Base-by-base conservation (phyloP, 2,113 vertebrate genomes). In the Cryptomyrus ogoouensis region DNA sequence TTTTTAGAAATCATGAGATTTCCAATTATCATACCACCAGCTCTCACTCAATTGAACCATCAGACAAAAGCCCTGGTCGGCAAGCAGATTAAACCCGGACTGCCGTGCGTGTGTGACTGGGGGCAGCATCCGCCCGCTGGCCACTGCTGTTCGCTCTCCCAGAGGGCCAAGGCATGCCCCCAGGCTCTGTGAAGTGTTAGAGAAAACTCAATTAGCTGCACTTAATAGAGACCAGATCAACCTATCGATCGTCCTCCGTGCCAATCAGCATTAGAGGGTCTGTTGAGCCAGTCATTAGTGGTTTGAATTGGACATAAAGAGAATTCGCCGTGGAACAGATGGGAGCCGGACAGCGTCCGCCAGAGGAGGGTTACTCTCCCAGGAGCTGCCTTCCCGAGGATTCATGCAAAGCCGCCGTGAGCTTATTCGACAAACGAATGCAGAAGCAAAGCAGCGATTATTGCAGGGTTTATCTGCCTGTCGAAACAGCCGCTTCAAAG, bases 151-250 rank as follows among this genome's bases (percentile, higher is more conserved):
- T 88, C 21, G 24, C 35, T n/a, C 83, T 47, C 83, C 21, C 39
- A 56, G 35, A 83, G 35, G 52, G 49, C 19, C 5, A 1, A 46
- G 31, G 27, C 88, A 42, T 74, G 27, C 46, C 80, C 50, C 74
- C 27, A 80, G 47, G 49, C 31, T 35, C 47, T 46, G 44, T 89
- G 74, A 89, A 21, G 17, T 19, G 74, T 53, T 83, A 50, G 47
- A n/a, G 87, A 44, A 42, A 89, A 89, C 50, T 50, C 88, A 89
- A 89, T 89, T 89, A 89, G 44, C 88, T 56, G 19, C 77, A 83
- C 35, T 89, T 89, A 77, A 52, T 53, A 44, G 35, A 89, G 66
- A 83, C 31, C 27, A 89, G 74, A 89, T 83, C 77, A 89, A 89
- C 74, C 31, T 89, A 89, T 89, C 53, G 88, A 89, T 89, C 80